Evolutionary conservation across 2,113 vertebrate species (phyloP), one percentile per base, ranked within the genome.

Genomic region (Lathamus discolor): DNA sequence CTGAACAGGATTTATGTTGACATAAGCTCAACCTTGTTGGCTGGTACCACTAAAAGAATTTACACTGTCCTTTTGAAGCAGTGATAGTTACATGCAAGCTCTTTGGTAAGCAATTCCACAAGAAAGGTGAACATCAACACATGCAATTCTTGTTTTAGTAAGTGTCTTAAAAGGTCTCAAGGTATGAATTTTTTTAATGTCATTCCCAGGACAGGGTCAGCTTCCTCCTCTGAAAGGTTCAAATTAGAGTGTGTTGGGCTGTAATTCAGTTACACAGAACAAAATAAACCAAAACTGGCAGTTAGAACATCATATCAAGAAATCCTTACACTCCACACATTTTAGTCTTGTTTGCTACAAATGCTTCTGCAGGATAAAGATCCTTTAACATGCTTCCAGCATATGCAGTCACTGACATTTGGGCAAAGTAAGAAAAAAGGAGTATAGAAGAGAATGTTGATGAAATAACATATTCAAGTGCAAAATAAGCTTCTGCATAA

Each of bases 11-110:
- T 80, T 88, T 64, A 51, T 52, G 20, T 18, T 74, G 83, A 76
- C 7, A 7, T 25, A 39, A 83, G 5, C 54, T 84, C 48, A 70
- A 0, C 18, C 13, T 31, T 25, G 23, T 74, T 28, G 11, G 31
- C 13, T 91, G 41, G 18, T 31, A 37, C n/a, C 24, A 23, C 28
- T 37, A 17, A 33, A 62, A 1, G 0, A 17, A 59, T 29, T 41
- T 15, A 7, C 33, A 8, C 31, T 1, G 6, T 66, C 11, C 31
- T 69, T 57, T 31, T 55, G n/a, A 74, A 91, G 17, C 15, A 70
- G 66, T 28, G 2, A 9, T 37, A 15, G 23, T 59, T 55, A 10
- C 0, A 0, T 8, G 10, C 24, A 52, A 81, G 10, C 17, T 70
- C 37, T 78, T 39, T 59, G 31, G 44, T 2, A 35, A 17, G 22